phyloP scores from a whole-genome alignment of 2,113 vertebrate species.

The Chaenogobius annularis region DNA sequence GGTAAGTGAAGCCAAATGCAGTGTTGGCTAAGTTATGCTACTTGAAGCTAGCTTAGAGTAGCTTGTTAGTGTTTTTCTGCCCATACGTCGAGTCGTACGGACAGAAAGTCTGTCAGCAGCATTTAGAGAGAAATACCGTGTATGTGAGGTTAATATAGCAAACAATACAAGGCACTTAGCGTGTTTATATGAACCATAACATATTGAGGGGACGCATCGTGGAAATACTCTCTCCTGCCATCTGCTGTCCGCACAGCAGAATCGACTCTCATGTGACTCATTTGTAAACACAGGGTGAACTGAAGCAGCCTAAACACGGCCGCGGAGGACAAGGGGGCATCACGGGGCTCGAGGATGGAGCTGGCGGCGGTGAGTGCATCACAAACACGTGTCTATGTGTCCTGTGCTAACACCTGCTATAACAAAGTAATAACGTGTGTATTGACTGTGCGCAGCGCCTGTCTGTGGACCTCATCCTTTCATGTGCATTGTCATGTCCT shows the following conservation, averaged over 20 bases:
- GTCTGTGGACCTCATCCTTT: background rate
- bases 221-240: background rate
- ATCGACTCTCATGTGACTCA: background rate
- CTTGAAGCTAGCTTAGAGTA: background rate
- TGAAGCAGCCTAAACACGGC: conserved; percentile 30
- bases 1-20: conserved; percentile 1
- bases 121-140: background rate
- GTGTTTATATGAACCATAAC: background rate
- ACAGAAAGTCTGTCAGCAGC: background rate
- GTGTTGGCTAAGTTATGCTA: background rate
- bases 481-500: background rate
- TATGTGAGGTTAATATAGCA: background rate
- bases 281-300: conserved; percentile 10
- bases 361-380: conserved; percentile 60
- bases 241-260: background rate
- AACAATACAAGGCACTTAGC: background rate
- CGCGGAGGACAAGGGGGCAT: conserved; percentile 18
- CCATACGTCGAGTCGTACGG: background rate
- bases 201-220: background rate
- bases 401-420: background rate
- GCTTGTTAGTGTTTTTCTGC: background rate
- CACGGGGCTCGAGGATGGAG: conserved; percentile 59
- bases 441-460: background rate
- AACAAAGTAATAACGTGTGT: background rate
- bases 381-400: background rate